Conservation (phyloP, 2,113 vertebrate species). For the Corvus hawaiiensis region DNA sequence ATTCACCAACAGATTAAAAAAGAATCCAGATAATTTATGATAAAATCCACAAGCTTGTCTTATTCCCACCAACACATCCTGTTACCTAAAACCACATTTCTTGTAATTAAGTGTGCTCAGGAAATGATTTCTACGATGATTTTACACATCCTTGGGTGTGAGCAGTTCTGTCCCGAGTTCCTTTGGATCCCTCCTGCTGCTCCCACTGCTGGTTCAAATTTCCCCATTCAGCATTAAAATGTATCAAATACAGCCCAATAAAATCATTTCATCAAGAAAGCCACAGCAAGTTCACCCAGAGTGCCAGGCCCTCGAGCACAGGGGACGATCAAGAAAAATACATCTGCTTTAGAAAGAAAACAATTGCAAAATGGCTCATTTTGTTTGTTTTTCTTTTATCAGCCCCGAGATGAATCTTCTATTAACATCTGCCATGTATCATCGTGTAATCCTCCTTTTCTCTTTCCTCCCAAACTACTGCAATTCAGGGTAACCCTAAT, state of each 20-base stretch:
- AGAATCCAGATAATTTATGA: neutral
- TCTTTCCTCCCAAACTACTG: slow-evolving; percentile 48
- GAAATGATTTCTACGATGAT: neutral
- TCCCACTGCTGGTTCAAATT: neutral
- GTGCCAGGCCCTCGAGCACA: neutral
- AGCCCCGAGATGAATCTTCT: slow-evolving; percentile 45
- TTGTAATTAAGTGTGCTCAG: neutral
- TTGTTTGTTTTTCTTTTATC: slow-evolving; percentile 51
- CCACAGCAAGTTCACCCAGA: neutral
- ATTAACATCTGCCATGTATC: slow-evolving; percentile 66
- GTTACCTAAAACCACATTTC: neutral
- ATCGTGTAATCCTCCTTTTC: slow-evolving; percentile 67
- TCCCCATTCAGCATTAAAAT: neutral
- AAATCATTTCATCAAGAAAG: neutral
- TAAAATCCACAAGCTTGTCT: neutral
- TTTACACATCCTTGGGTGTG: neutral
- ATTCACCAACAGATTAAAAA: neutral
- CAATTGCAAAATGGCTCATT: slow-evolving; percentile 42
- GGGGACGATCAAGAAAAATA: neutral
- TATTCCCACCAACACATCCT: neutral
- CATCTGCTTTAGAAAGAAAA: slow-evolving; percentile 16
- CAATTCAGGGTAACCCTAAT: slow-evolving; percentile 73
- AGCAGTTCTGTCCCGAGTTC: neutral
- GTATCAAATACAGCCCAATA: neutral
- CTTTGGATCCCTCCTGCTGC: neutral